These are phyloP conservation scores for Nothocercus nigrocapillus DNA, from an alignment of 2,113 vertebrate species.

Conservation along the genomic window DNA sequence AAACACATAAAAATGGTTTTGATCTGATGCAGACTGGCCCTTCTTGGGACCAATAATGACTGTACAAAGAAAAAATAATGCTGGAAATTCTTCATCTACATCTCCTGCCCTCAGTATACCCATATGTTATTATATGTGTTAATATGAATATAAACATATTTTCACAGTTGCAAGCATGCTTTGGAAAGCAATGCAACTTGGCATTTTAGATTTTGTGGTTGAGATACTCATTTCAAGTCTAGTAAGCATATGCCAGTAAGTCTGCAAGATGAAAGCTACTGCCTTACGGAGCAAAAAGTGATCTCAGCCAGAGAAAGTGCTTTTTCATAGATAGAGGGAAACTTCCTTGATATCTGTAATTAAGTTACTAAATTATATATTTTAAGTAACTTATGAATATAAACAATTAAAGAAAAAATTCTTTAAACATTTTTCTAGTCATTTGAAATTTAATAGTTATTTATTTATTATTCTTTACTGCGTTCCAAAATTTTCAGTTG, in stretches of 20 bases:
- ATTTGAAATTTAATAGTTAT: not conserved
- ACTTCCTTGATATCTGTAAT: not conserved
- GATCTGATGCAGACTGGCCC: not conserved
- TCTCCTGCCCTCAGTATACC: not conserved
- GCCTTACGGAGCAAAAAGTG: not conserved
- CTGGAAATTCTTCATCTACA: not conserved
- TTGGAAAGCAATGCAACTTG: not conserved
- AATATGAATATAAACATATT: not conserved
- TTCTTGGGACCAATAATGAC: not conserved
- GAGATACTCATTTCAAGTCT: conserved; percentile 25
- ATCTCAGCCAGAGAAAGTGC: not conserved
- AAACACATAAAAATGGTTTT: not conserved
- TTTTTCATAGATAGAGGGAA: not conserved
- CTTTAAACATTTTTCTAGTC: not conserved
- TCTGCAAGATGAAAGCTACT: not conserved
- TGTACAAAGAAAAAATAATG: not conserved
- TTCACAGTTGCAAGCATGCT: not conserved
- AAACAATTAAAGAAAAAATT: not conserved
- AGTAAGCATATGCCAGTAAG: conserved; percentile 5
- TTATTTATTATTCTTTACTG: not conserved
- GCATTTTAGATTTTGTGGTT: conserved; percentile 35
- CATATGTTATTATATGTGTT: not conserved
- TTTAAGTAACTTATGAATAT: not conserved
- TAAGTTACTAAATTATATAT: not conserved
- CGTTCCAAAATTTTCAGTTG: not conserved